Base-by-base conservation (phyloP, 2,113 vertebrate species). In the Andinoacara biseriatus region DNA sequence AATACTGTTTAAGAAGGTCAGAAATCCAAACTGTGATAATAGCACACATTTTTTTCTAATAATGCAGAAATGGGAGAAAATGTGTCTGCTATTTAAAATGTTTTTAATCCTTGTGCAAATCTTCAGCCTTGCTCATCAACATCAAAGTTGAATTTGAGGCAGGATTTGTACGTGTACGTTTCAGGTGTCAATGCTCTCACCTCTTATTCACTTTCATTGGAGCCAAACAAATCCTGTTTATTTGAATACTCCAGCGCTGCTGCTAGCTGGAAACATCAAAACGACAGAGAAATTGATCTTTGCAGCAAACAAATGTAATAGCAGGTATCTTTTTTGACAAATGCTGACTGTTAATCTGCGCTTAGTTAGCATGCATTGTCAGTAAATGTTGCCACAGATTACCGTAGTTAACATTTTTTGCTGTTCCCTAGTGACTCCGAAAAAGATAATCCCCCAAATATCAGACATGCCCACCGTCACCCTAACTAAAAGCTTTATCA, bases 101-200 rank as follows among this genome's bases (percentile, higher is more conserved):
- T 43, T 7, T 52, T 52, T 20, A 52, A 46, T 15, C 43, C 43
- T 14, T 11, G 13, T 14, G 13, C 43, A 46, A 0, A 40, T 49
- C 65, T 69, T 69, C 24, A 69, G 24, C 65, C 24, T 7, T 13
- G 43, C 65, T 20, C 43, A 31, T 69, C 1, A 52, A 52, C 24
- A 13, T 31, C 11, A 69, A 5, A 69, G 40, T 26, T 52, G 15
- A 52, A 20, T 49, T 0, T 0, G 17, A 69, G 65, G 43, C 5
- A 24, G 49, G 65, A 69, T 69, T 10, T 22, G 29, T 31, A 0
- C 3, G 0, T 69, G 20, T 49, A 0, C 2, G 3, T 29, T 69
- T 69, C 40, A 69, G 65, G 65, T 20, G 14, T 49, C 49, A 31
- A 10, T 49, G 24, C 43, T 49, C 3, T 46, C 43, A 46, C 10